Percentiles rank a stretch among this genome's conserved stretches.
phyloP scores from a whole-genome alignment of 2,888 invertebrate species.

The Terebella lapidaria region DNA sequence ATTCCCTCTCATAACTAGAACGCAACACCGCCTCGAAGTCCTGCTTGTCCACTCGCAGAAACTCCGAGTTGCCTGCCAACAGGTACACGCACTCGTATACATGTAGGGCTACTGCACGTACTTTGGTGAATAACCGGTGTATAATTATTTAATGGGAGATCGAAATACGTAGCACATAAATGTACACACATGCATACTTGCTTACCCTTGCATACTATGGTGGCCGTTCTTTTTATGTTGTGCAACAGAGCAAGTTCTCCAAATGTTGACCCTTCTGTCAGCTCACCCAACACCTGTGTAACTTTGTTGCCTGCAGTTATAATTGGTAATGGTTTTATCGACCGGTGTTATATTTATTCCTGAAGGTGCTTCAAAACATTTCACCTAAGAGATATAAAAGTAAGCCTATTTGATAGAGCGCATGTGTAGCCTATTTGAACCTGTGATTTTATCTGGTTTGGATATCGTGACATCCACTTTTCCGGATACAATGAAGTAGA shows the following conservation, averaged over 20 bases:
- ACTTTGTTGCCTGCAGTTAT: constrained; percentile 5
- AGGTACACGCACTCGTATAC: no score
- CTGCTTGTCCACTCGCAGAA: constrained; percentile 31
- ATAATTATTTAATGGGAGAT: no score
- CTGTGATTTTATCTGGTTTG: constrained; percentile 26
- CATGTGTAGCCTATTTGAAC: no score
- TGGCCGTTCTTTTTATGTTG: constrained; percentile 30
- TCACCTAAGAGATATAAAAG: no score
- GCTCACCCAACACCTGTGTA: constrained; percentile 20
- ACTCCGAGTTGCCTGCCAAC: constrained; percentile 29
- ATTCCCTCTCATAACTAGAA: constrained; percentile 26
- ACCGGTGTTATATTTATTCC: no score
- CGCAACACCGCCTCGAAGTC: constrained; percentile 34
- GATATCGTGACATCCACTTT: constrained; percentile 24
- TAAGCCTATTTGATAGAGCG: no score
- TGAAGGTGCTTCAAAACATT: no score
- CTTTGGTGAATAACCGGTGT: no score
- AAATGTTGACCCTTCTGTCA: constrained; percentile 31
- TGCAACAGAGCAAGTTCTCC: constrained; percentile 37
- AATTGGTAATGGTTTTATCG: no score
- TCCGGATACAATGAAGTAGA: constrained; percentile 38
- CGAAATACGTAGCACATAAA: no score
- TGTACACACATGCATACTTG: no score
- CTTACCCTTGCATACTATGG: constrained; percentile 33
- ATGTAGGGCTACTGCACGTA: no score